Evolutionary conservation across 2,113 vertebrate species (phyloP).

Genomic region (Callipepla californica): DNA sequence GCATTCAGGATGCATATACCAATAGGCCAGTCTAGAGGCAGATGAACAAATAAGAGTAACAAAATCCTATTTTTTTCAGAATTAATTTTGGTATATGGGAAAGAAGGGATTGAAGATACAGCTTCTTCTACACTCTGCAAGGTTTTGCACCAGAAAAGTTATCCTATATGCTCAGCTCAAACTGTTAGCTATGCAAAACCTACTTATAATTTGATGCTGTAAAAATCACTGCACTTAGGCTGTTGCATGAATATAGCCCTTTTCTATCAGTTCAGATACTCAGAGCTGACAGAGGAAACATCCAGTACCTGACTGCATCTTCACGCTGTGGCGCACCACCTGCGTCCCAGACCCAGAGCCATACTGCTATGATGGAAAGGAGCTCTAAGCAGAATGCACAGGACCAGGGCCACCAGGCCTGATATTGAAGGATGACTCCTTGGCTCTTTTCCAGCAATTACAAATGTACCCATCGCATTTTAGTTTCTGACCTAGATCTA

Average conservation of each 20-base stretch:
- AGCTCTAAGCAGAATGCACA: neutral
- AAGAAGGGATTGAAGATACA: neutral
- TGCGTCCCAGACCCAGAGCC: neutral
- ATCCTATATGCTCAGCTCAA: neutral
- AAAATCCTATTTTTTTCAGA: neutral
- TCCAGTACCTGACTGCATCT: neutral
- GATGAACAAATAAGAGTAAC: neutral
- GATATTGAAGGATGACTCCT: neutral
- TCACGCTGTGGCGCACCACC: neutral
- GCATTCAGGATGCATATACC: neutral
- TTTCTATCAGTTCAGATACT: neutral
- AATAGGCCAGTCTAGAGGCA: neutral
- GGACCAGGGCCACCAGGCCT: neutral
- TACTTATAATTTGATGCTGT: neutral
- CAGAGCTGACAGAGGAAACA: neutral
- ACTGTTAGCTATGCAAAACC: neutral
- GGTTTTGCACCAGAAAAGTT: neutral
- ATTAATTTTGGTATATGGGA: neutral
- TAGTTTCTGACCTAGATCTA: neutral
- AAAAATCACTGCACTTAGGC: neutral
- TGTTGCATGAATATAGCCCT: neutral
- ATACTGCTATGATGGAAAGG: neutral
- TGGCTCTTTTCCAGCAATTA: neutral
- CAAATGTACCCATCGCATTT: neutral
- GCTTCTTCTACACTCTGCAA: neutral